phyloP scores from a whole-genome alignment of 1,140 invertebrate genomes.

The Drosophila ficusphila region DNA sequence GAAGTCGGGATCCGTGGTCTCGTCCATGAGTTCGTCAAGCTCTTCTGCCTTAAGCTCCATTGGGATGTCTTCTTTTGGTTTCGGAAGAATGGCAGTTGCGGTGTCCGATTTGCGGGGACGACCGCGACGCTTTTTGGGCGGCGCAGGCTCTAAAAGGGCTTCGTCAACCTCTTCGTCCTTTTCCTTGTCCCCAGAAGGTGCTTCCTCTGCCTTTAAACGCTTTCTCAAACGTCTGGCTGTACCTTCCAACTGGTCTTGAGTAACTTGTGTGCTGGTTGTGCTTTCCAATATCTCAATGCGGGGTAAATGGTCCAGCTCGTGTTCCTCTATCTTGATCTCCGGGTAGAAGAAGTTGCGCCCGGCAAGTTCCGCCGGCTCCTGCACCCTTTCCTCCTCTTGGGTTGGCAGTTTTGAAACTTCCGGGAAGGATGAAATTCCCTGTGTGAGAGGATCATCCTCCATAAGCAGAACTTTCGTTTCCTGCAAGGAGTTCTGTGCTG shows the following conservation, averaged over 20 bases:
- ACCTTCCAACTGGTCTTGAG: constrained; percentile 9
- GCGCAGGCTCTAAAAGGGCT: background rate
- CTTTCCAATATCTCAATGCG: constrained; percentile 75
- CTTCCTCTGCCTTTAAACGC: constrained; percentile 51
- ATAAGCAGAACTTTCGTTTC: constrained; percentile 57
- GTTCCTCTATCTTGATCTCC: constrained; percentile 75
- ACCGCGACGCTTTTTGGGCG: constrained; percentile 55
- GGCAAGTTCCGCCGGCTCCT: constrained; percentile 14
- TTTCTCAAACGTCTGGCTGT: constrained; percentile 44
- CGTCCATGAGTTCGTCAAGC: constrained; percentile 39
- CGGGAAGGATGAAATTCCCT: constrained; percentile 13
- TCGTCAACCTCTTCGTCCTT: background rate
- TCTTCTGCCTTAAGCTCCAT: constrained; percentile 50
- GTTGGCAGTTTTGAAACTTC: constrained; percentile 21
- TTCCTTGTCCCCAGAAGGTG: background rate
- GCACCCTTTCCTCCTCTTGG: background rate
- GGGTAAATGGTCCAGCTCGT: constrained; percentile 74
- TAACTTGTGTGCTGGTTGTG: constrained; percentile 13
- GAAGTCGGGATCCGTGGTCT: constrained; percentile 46
- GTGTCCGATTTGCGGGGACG: constrained; percentile 53
- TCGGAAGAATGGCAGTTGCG: constrained; percentile 3
- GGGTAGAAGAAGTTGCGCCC: constrained; percentile 64
- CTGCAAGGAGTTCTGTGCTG: constrained; percentile 58
- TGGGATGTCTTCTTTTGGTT: constrained; percentile 5
- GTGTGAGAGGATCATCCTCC: constrained; percentile 67